Base-by-base conservation (phyloP, 2,797 vertebrate species). In the Zalophus californianus region DNA sequence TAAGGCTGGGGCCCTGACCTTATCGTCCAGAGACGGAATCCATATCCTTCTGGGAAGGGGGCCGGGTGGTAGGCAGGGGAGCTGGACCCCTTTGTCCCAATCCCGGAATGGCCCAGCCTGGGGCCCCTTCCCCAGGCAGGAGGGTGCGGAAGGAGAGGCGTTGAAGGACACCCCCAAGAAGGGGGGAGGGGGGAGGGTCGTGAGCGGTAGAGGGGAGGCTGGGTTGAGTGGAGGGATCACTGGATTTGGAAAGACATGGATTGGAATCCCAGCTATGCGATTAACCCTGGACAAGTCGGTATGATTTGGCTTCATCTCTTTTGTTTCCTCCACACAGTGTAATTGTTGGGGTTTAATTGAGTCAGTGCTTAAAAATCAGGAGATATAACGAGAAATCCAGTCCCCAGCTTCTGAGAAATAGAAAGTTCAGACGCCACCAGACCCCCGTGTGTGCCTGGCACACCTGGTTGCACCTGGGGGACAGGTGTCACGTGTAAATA, bases 41-140 rank as follows among this genome's bases (percentile, higher is more conserved):
- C 62, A 15, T 9, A 38, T 13, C 48, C 64, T 35, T 52, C 89
- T 25, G 83, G 68, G 38, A 13, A n/a, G 20, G 5, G 41, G 50
- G 32, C 3, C 54, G 13, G 3, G 4, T 0, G 38, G 0, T 27
- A 68, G 44, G 35, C 4, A n/a, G 64, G 18, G 83, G 14, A 44
- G 16, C 1, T 9, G 32, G 32, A 38, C 18, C 29, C 29, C 0
- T 73, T 21, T 0, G 48, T 58, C 66, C 44, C 44, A 38, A 1
- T 18, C 60, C 18, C 0, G 0, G 2, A 20, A 14, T 5, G 66
- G 15, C 32, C 25, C 27, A 11, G 80, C 41, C n/a, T 5, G 14
- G 38, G 11, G 3, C 3, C 1, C 25, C 56, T 70, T 23, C n/a
- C 62, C 9, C 35, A 13, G 32, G 64, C 64, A 29, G 32, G 15